phyloP scores from a whole-genome alignment of 2,888 invertebrate species.

The Pyrgus malvae region DNA sequence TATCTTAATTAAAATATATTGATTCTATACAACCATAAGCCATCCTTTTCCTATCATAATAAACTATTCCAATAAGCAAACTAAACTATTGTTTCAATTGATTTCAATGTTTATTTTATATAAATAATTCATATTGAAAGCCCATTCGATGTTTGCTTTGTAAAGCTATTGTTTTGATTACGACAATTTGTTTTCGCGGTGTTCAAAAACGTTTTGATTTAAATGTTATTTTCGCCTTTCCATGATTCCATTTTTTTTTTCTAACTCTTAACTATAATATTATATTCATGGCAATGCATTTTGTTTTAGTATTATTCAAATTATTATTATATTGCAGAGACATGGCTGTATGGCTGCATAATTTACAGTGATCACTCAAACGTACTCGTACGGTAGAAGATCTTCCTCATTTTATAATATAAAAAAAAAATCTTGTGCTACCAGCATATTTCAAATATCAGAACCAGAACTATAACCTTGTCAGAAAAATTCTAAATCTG shows the following conservation, averaged over 20 bases:
- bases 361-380: too few species aligned
- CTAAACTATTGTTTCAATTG: not conserved
- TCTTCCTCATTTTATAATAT: too few species aligned
- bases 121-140: not conserved
- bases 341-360: too few species aligned
- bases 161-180: constrained; percentile 7
- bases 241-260: not conserved
- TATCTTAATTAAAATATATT: too few species aligned
- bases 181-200: not conserved
- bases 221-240: not conserved
- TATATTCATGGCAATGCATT: too few species aligned
- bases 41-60: not conserved
- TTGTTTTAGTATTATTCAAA: too few species aligned
- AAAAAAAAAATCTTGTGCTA: not conserved
- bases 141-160: constrained; percentile 1
- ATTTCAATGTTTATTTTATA: constrained; percentile 4
- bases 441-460: constrained; percentile 7
- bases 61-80: not conserved
- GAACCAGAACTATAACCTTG: constrained; percentile 58
- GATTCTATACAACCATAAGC: not conserved
- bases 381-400: too few species aligned
- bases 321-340: too few species aligned
- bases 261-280: too few species aligned
- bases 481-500: constrained; percentile 44
- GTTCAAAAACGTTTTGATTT: not conserved